phyloP scores from a whole-genome alignment of 2,888 invertebrate genomes.

The Lasioglossum malachurum region DNA sequence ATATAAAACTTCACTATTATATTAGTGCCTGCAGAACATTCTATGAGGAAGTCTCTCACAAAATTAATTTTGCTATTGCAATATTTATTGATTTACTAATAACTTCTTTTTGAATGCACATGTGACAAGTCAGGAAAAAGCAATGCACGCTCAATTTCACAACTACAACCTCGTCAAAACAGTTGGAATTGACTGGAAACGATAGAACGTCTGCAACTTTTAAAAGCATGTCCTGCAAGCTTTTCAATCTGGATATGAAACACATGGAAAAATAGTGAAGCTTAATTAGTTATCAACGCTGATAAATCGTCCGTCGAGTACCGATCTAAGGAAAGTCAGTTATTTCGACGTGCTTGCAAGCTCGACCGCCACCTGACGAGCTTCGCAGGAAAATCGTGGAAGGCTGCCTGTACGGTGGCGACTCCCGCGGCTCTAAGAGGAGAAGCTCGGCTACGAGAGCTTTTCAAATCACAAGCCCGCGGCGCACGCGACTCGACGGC shows the following conservation, averaged over 20 bases:
- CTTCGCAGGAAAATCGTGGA: conserved; percentile 27
- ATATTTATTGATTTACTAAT: background rate
- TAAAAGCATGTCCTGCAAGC: background rate
- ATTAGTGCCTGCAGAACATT: background rate
- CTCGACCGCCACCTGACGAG: conserved; percentile 57
- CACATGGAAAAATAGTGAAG: background rate
- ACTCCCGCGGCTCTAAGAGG: conserved; percentile 38
- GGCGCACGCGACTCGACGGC: conserved; percentile 60
- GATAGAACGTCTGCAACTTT: background rate
- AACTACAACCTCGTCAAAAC: background rate
- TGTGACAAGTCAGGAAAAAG: background rate
- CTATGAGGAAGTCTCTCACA: background rate
- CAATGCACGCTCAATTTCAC: background rate
- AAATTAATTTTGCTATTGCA: background rate
- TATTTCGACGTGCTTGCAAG: conserved; percentile 28
- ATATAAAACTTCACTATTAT: background rate
- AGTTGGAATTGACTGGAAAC: background rate
- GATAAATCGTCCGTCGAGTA: conserved; percentile 7
- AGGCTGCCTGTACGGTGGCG: conserved; percentile 61
- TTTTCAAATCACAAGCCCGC: conserved; percentile 54
- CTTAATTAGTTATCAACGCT: background rate
- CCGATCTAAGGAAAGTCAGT: conserved; percentile 51
- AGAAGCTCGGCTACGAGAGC: conserved; percentile 41
- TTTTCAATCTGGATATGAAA: background rate
- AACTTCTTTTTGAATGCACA: background rate